phyloP scores from a whole-genome alignment of 2,797 vertebrate genomes.

The Botia kubotai region DNA sequence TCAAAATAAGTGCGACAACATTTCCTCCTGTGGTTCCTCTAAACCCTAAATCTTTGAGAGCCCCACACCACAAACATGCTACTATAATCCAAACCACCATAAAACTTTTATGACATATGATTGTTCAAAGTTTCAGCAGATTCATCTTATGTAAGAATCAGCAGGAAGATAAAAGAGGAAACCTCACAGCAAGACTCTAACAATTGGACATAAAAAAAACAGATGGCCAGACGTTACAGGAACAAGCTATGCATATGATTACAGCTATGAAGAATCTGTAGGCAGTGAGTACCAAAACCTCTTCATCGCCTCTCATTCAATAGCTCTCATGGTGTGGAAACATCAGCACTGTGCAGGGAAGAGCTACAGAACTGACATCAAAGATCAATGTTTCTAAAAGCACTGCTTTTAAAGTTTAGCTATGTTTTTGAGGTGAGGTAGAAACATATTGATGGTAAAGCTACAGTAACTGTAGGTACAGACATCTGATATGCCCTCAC shows the following conservation, averaged over 20 bases:
- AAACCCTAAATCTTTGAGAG: neutral
- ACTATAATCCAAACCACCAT: neutral
- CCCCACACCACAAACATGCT: neutral
- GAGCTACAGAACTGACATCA: neutral
- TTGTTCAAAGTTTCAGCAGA: slow-evolving; percentile 9
- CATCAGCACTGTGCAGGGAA: neutral
- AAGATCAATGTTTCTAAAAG: slow-evolving; percentile 13
- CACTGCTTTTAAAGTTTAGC: slow-evolving; percentile 5
- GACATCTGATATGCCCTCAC: neutral
- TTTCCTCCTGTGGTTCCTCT: neutral
- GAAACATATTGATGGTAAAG: neutral
- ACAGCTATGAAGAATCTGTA: slow-evolving; percentile 20
- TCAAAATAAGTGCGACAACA: neutral
- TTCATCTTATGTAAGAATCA: slow-evolving; percentile 14
- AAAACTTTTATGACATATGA: slow-evolving; percentile 4
- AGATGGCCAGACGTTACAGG: slow-evolving; percentile 13
- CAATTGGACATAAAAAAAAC: slow-evolving; percentile 5
- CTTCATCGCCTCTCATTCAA: slow-evolving; percentile 16
- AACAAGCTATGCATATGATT: neutral
- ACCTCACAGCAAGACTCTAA: slow-evolving; percentile 18
- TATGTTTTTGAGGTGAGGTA: neutral
- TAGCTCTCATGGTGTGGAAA: slow-evolving; percentile 7
- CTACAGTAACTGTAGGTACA: neutral
- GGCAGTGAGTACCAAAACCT: slow-evolving; percentile 4
- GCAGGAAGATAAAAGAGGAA: slow-evolving; percentile 9